Percentiles rank a stretch among this genome's conserved stretches.
Conservation (phyloP, 2,113 vertebrate species). For the Mandrillus leucophaeus region DNA sequence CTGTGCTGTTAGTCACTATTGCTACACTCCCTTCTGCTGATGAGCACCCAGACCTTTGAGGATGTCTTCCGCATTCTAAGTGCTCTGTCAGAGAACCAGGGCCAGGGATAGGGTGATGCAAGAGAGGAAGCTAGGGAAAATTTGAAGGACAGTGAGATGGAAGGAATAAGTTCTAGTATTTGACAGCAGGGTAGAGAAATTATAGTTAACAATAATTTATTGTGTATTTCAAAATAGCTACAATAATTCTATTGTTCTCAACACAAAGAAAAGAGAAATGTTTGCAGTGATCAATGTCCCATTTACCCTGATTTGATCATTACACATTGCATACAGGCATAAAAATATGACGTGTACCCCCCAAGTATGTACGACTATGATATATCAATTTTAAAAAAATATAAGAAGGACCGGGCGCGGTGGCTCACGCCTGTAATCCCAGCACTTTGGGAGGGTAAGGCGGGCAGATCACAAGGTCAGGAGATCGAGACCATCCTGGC, state of each 20-base stretch:
- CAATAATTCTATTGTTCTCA: not conserved
- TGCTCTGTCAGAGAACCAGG: not conserved
- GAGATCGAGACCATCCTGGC: no score
- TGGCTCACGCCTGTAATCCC: no score
- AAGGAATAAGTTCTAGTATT: not conserved
- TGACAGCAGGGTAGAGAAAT: not conserved
- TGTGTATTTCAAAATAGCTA: not conserved
- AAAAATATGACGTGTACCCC: not conserved
- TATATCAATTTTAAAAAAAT: not conserved
- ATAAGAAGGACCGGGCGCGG: not conserved
- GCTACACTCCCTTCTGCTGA: not conserved
- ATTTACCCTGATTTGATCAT: not conserved
- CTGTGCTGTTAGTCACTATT: not conserved
- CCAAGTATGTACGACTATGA: not conserved
- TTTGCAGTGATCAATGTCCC: not conserved
- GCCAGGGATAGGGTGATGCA: not conserved
- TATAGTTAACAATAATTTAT: not conserved
- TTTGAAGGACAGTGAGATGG: not conserved
- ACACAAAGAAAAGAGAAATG: not conserved
- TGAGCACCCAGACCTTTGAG: not conserved
- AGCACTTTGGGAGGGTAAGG: no score
- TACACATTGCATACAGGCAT: not conserved
- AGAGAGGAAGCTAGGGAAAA: not conserved
- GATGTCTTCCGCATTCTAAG: not conserved
- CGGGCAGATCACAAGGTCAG: no score